A percentile compares a stretch with the other conserved stretches of the same genome.
These are phyloP conservation scores for Xestia sexstrigata DNA, from an alignment of 2,888 invertebrate genomes.

Conservation along the genomic window DNA sequence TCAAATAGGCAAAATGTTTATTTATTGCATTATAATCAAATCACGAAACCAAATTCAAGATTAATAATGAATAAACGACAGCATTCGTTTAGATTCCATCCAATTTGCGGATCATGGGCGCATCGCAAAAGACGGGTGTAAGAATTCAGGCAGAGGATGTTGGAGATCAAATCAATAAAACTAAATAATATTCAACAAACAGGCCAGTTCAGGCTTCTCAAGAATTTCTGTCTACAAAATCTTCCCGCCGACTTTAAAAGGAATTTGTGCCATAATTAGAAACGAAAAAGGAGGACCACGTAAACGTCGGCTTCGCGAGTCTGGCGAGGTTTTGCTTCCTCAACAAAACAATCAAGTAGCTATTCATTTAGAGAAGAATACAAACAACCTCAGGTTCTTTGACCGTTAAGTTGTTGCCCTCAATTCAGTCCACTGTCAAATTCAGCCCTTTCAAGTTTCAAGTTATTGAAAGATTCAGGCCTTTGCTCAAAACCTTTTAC, in stretches of 20 bases:
- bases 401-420: slow-evolving; percentile 47
- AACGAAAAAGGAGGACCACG: slow-evolving; percentile 36
- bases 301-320: slow-evolving; percentile 11
- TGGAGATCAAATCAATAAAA: slow-evolving; percentile 17
- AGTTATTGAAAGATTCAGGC: slow-evolving; percentile 44
- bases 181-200: slow-evolving; percentile 13
- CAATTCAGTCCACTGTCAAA: slow-evolving; percentile 33
- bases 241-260: slow-evolving; percentile 8
- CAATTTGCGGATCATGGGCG: not conserved
- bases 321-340: slow-evolving; percentile 21
- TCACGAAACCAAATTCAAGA: not conserved
- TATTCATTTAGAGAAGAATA: slow-evolving; percentile 33
- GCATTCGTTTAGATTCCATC: not conserved
- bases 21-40: slow-evolving; percentile 10
- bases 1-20: slow-evolving; percentile 8
- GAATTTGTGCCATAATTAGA: slow-evolving; percentile 41
- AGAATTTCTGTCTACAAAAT: slow-evolving; percentile 23
- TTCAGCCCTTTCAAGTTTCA: slow-evolving; percentile 49
- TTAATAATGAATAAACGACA: not conserved
- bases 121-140: not conserved
- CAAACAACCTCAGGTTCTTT: slow-evolving; percentile 39
- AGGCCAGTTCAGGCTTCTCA: slow-evolving; percentile 9
- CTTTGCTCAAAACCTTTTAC: slow-evolving; percentile 28
- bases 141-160: not conserved
- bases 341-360: slow-evolving; percentile 30